A percentile compares a stretch with the other conserved stretches of the same genome.
Conservation (phyloP, 2,113 vertebrate genomes). For the Peromyscus leucopus region DNA sequence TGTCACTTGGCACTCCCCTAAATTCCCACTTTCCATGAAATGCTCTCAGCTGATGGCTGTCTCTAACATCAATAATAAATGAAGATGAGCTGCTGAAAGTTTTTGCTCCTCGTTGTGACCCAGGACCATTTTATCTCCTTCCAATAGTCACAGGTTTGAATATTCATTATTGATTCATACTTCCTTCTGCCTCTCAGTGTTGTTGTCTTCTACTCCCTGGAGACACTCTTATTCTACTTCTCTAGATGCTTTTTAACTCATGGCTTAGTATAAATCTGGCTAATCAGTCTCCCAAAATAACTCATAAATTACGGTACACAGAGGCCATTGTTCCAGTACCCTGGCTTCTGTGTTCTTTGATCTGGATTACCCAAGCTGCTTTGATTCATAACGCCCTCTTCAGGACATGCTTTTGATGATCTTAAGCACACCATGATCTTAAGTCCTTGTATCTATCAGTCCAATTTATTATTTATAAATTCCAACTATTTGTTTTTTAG, state of each 20-base stretch:
- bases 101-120: not conserved
- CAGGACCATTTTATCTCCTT: conserved; percentile 2
- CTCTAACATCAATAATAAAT: not conserved
- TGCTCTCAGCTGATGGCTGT: not conserved
- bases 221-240: not conserved
- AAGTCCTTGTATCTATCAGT: not conserved
- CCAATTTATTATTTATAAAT: not conserved
- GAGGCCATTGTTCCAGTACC: not conserved
- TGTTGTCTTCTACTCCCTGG: not conserved
- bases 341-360: conserved; percentile 28
- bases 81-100: not conserved
- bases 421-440: not conserved
- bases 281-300: not conserved
- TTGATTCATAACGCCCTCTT: not conserved
- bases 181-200: not conserved
- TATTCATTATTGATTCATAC: not conserved
- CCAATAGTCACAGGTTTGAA: not conserved
- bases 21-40: not conserved
- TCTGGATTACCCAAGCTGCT: conserved; percentile 19
- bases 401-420: not conserved
- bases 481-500: not conserved
- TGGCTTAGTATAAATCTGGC: not conserved
- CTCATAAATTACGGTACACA: not conserved
- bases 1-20: not conserved
- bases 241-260: not conserved